A percentile compares a stretch with the other conserved stretches of the same genome.
Evolutionary conservation across 2,797 vertebrate species (phyloP).

Genomic region (Sebastes taczanowskii): DNA sequence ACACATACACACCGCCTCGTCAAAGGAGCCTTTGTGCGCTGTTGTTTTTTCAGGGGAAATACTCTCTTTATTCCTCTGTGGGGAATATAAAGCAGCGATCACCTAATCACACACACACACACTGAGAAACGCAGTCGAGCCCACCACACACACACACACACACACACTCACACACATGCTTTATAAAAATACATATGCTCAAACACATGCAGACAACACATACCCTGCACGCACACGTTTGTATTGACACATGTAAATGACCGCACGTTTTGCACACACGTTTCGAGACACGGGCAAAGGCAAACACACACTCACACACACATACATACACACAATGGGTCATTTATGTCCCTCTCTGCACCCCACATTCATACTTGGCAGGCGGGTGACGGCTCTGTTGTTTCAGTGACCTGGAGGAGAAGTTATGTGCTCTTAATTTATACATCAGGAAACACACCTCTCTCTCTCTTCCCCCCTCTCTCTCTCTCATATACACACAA

Average conservation of each 20-base stretch:
- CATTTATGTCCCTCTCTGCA: conserved; percentile 79
- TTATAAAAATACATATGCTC: conserved; percentile 10
- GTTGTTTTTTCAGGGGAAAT: conserved; percentile 92
- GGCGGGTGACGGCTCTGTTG: conserved; percentile 79
- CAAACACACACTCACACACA: conserved; percentile 42
- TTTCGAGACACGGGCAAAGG: not conserved
- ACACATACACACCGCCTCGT: conserved; percentile 62
- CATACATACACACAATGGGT: conserved; percentile 85
- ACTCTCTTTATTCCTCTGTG: conserved; percentile 90
- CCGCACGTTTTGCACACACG: not conserved
- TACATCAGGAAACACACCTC: conserved; percentile 70
- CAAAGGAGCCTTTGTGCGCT: conserved; percentile 92
- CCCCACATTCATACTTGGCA: conserved; percentile 81
- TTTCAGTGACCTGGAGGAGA: conserved; percentile 78
- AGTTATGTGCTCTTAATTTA: conserved; percentile 76
- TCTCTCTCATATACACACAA: not conserved
- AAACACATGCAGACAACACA: conserved; percentile 35
- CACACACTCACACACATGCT: conserved; percentile 15
- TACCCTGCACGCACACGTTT: conserved; percentile 78
- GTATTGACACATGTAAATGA: conserved; percentile 22
- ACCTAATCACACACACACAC: conserved; percentile 92
- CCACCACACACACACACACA: conserved; percentile 43
- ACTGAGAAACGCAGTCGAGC: conserved; percentile 77
- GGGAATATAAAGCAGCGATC: conserved; percentile 93
- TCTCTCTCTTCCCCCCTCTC: not conserved